phyloP scores from a whole-genome alignment of 2,113 vertebrate genomes.

The Lepus americanus region DNA sequence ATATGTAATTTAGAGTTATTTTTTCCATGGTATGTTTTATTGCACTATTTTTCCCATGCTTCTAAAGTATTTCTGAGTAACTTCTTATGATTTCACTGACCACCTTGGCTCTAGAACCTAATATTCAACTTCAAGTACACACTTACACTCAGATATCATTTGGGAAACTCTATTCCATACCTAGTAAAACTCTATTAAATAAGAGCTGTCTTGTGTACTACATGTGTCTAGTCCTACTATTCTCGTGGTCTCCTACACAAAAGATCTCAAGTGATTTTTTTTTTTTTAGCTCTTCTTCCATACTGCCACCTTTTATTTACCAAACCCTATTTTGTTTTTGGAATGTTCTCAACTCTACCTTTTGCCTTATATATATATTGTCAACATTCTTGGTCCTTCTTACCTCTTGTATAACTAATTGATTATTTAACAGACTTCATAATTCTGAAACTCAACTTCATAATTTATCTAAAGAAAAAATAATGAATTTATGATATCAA shows the following conservation, averaged over 20 bases:
- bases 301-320: not conserved
- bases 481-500: not conserved
- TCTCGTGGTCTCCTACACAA: not conserved
- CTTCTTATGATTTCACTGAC: not conserved
- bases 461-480: not conserved
- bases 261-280: not conserved
- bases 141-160: not conserved
- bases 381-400: not conserved
- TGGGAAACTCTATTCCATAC: not conserved
- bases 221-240: not conserved
- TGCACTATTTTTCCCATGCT: not conserved
- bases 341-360: not conserved
- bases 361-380: not conserved
- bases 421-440: not conserved
- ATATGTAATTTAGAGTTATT: not conserved
- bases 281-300: not conserved
- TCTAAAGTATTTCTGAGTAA: not conserved
- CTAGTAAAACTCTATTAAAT: not conserved
- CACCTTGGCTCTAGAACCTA: not conserved
- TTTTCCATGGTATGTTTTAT: not conserved
- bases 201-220: not conserved
- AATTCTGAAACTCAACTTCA: not conserved
- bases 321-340: not conserved
- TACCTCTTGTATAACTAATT: not conserved
- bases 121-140: not conserved